Conservation (phyloP, 2,113 vertebrate genomes). For the chimpanzee (Pan troglodytes) region DNA sequence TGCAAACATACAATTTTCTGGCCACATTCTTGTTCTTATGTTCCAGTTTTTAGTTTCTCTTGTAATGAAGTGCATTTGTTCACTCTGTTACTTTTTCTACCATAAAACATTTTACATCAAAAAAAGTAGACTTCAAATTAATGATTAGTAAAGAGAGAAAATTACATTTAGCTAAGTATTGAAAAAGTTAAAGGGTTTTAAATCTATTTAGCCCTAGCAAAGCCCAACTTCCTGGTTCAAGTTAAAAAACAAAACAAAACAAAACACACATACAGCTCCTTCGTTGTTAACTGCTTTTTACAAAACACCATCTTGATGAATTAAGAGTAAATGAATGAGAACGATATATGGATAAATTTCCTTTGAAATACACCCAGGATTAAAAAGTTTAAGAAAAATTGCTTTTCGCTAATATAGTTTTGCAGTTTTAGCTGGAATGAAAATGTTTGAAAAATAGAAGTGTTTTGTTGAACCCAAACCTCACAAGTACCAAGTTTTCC, state of each 20-base stretch:
- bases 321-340: conserved; percentile 76
- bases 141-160: conserved; percentile 39
- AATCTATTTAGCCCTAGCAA: neutral
- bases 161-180: neutral
- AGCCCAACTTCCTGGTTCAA: conserved; percentile 49
- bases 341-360: conserved; percentile 75
- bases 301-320: conserved; percentile 73
- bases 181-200: conserved; percentile 8
- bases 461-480: conserved; percentile 19
- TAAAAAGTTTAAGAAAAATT: conserved; percentile 74
- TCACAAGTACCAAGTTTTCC: neutral
- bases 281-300: conserved; percentile 64
- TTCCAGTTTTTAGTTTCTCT: neutral
- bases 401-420: conserved; percentile 55
- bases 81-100: neutral
- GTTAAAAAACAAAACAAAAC: conserved; percentile 26
- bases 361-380: conserved; percentile 72
- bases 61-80: neutral
- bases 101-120: conserved; percentile 29
- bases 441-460: conserved; percentile 61
- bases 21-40: neutral
- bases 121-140: conserved; percentile 30
- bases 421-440: conserved; percentile 45
- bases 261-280: neutral
- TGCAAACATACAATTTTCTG: conserved; percentile 36